Percentiles rank a stretch among this genome's conserved stretches.
Conservation (phyloP, 2,797 vertebrate species). For the Anabas testudineus region DNA sequence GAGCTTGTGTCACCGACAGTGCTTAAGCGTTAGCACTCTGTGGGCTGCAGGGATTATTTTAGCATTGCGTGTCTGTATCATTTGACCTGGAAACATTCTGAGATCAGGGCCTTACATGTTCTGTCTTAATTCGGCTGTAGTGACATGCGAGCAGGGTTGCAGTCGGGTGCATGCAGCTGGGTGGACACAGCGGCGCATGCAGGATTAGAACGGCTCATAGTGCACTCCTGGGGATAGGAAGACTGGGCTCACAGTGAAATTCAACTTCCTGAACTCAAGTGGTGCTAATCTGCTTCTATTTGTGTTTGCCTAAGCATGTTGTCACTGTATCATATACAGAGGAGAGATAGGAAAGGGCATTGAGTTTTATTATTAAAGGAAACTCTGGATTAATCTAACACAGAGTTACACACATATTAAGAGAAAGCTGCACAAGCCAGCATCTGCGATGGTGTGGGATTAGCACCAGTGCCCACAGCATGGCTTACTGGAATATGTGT, state of each 20-base stretch:
- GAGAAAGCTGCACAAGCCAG: no score
- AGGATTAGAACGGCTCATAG: conserved; percentile 47
- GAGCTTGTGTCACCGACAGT: background rate
- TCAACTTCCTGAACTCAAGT: conserved; percentile 35
- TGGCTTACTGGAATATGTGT: no score
- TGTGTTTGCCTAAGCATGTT: conserved; percentile 19
- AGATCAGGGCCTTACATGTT: conserved; percentile 21
- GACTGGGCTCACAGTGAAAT: conserved; percentile 16
- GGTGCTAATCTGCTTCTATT: conserved; percentile 42
- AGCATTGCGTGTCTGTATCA: background rate
- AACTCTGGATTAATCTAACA: no score
- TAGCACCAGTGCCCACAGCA: no score
- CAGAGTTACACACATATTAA: no score
- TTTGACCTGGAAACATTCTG: conserved; percentile 10
- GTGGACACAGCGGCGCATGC: background rate
- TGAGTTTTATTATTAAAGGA: no score
- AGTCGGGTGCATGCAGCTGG: background rate
- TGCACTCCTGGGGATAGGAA: conserved; percentile 30
- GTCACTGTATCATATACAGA: background rate
- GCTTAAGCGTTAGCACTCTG: conserved; percentile 10
- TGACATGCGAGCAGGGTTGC: background rate
- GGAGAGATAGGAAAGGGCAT: no score
- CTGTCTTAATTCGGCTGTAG: background rate
- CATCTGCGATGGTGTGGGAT: no score
- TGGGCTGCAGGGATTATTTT: conserved; percentile 29